Evolutionary conservation across 2,888 invertebrate species (phyloP).

Genomic region (Clepsis dumicolana): DNA sequence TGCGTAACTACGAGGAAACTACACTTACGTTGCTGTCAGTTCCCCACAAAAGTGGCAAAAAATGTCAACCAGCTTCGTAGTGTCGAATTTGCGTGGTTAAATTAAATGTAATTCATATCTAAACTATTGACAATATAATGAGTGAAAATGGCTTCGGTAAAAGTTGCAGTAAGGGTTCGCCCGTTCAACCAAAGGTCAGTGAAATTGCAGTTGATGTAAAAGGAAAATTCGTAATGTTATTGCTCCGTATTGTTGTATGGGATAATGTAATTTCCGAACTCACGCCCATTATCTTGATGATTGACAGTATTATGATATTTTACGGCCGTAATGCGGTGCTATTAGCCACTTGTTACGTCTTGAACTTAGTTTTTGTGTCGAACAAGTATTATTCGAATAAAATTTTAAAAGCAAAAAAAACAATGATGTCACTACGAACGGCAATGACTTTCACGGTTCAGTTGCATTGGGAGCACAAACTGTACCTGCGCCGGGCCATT

Average conservation of each 20-base stretch:
- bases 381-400: conserved; percentile 27
- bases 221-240: conserved; percentile 54
- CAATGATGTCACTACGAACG: conserved; percentile 80
- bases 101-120: conserved; percentile 71
- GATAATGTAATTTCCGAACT: conserved; percentile 54
- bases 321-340: conserved; percentile 44
- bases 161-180: conserved; percentile 96
- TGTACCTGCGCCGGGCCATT: conserved; percentile 73
- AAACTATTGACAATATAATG: conserved; percentile 79
- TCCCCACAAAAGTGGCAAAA: conserved; percentile 53
- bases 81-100: conserved; percentile 71
- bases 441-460: conserved; percentile 86
- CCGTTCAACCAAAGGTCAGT: conserved; percentile 95
- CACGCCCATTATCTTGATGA: conserved; percentile 56
- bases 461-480: conserved; percentile 81
- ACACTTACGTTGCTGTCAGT: conserved; percentile 45
- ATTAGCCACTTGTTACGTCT: conserved; percentile 40
- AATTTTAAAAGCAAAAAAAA: conserved; percentile 79
- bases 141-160: conserved; percentile 94
- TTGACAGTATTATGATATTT: conserved; percentile 51
- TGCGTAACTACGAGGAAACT: too few species aligned
- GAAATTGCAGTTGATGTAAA: conserved; percentile 45
- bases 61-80: conserved; percentile 72
- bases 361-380: conserved; percentile 6
- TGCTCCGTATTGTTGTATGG: conserved; percentile 53